Evolutionary conservation across 35 echinoderm and acorn worm species (phyloP).

Genomic region (Eucidaris tribuloides): DNA sequence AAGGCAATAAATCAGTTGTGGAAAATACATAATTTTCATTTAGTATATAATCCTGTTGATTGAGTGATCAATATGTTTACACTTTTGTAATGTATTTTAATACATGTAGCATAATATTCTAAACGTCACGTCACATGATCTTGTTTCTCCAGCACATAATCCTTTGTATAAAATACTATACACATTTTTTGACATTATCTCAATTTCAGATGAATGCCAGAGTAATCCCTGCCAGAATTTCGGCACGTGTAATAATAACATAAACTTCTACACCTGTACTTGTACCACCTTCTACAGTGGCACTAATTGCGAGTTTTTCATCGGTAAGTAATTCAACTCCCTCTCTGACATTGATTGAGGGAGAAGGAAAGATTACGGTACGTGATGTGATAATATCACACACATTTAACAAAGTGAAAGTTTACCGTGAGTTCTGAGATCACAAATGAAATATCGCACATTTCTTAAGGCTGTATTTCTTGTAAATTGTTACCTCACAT

Average conservation of each 20-base stretch:
- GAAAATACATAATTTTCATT: neutral
- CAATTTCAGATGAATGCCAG: conserved; percentile 21
- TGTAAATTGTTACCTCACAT: too few relatives aligned
- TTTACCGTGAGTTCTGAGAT: too few relatives aligned
- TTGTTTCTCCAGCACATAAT: neutral
- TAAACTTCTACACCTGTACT: conserved; percentile 46
- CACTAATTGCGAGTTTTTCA: neutral
- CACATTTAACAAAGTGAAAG: too few relatives aligned
- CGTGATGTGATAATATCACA: too few relatives aligned
- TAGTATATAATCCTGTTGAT: neutral
- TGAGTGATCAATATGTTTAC: neutral
- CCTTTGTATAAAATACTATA: neutral
- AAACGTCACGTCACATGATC: too few relatives aligned
- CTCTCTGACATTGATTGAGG: too few relatives aligned
- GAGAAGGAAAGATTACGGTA: conserved; percentile 34
- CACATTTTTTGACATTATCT: neutral
- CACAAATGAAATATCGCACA: too few relatives aligned
- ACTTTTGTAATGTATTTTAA: neutral
- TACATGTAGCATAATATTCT: neutral
- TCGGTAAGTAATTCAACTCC: too few relatives aligned
- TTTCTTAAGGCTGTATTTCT: too few relatives aligned
- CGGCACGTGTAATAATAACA: conserved; percentile 44
- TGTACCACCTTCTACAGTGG: conserved; percentile 36
- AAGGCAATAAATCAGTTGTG: too few relatives aligned
- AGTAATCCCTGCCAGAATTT: conserved; percentile 63